Evolutionary conservation across 2,888 invertebrate species (phyloP).

Genomic region (Pimpla rufipes): DNA sequence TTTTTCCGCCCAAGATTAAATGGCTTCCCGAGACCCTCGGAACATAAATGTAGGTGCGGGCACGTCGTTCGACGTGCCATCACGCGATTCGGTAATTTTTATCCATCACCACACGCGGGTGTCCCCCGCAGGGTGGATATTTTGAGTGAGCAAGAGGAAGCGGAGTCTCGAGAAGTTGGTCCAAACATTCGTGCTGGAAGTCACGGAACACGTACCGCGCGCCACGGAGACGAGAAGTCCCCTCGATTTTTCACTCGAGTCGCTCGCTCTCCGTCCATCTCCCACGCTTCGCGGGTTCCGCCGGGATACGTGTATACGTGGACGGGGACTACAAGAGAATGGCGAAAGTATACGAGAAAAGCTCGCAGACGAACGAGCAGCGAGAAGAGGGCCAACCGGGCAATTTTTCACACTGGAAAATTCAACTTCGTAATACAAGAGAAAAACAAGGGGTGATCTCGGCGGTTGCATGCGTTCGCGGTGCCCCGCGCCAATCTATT

Average conservation of each 20-base stretch:
- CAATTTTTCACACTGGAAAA: constrained; percentile 48
- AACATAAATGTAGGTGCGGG: constrained; percentile 9
- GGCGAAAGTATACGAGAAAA: constrained; percentile 32
- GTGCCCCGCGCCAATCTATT: constrained; percentile 47
- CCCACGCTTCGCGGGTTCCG: constrained; percentile 18
- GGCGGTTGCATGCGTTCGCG: neutral
- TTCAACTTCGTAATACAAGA: constrained; percentile 37
- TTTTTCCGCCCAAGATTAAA: neutral
- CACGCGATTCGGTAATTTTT: constrained; percentile 43
- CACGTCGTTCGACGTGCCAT: constrained; percentile 26
- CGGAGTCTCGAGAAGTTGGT: constrained; percentile 21
- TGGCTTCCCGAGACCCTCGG: neutral
- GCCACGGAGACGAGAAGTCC: constrained; percentile 20
- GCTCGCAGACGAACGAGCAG: neutral
- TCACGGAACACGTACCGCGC: constrained; percentile 21
- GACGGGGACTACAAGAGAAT: constrained; percentile 36
- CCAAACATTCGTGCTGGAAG: constrained; percentile 28
- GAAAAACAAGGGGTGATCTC: constrained; percentile 12
- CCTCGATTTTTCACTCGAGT: constrained; percentile 42
- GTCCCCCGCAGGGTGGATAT: constrained; percentile 26
- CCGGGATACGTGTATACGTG: constrained; percentile 28
- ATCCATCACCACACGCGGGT: neutral
- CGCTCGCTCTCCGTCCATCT: constrained; percentile 13
- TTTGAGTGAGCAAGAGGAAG: constrained; percentile 33
- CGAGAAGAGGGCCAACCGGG: neutral